These are phyloP conservation scores for Hemibagrus guttatus DNA, from an alignment of 2,797 vertebrate genomes.

Conservation along the genomic window DNA sequence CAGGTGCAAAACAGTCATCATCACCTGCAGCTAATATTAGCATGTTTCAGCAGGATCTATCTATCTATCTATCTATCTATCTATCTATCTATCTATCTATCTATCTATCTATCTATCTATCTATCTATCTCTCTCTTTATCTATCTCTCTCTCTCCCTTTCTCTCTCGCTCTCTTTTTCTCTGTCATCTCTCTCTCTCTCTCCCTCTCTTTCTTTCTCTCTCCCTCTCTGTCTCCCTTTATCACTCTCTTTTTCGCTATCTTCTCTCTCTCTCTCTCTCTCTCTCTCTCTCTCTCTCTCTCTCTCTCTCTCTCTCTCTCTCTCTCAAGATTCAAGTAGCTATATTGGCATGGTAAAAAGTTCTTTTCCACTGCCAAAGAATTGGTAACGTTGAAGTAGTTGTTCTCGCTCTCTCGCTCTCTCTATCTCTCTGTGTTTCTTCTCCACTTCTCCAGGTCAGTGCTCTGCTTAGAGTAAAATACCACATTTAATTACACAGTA, in stretches of 20 bases:
- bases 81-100: too few species aligned
- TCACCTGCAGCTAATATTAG: slow-evolving; percentile 54
- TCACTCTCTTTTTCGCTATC: background rate
- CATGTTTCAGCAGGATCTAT: slow-evolving; percentile 32
- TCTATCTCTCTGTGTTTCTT: background rate
- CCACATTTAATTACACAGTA: background rate
- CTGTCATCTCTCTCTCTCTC: background rate
- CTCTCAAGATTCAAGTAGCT: background rate
- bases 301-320: background rate
- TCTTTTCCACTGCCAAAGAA: too few species aligned
- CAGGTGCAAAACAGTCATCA: slow-evolving; percentile 54
- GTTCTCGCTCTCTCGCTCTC: background rate
- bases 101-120: too few species aligned
- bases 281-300: background rate
- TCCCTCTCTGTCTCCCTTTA: background rate
- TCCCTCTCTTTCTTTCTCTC: background rate
- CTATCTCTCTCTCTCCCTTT: background rate
- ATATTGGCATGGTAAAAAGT: too few species aligned
- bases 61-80: too few species aligned
- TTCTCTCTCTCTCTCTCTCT: background rate
- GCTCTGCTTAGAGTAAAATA: background rate
- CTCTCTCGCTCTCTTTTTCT: background rate
- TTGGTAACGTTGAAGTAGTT: too few species aligned
- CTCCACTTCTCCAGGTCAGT: background rate
- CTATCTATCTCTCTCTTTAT: too few species aligned